These are phyloP conservation scores for Anticlea derivata DNA, from an alignment of 2,888 invertebrate species.

Conservation along the genomic window DNA sequence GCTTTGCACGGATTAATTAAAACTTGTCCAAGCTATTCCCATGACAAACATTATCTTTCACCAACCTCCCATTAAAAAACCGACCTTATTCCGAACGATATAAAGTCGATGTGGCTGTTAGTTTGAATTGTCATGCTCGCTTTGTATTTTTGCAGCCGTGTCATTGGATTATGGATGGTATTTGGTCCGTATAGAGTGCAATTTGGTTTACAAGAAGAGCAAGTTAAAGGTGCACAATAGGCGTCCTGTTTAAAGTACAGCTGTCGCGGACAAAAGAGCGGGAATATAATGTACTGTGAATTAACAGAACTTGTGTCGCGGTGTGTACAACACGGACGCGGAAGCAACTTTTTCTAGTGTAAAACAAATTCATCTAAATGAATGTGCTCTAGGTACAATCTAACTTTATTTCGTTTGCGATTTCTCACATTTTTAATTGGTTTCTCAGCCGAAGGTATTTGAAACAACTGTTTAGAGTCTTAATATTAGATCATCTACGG, in stretches of 20 bases:
- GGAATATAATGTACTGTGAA: conserved; percentile 27
- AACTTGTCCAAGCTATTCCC: conserved; percentile 36
- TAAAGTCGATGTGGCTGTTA: conserved; percentile 2
- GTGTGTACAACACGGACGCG: background rate
- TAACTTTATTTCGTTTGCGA: too few species aligned
- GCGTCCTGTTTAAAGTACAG: conserved; percentile 41
- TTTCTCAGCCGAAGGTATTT: too few species aligned
- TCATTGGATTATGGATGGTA: conserved; percentile 4
- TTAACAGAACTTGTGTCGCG: conserved; percentile 21
- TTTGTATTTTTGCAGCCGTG: conserved; percentile 3
- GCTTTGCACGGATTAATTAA: conserved; percentile 43
- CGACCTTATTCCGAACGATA: background rate
- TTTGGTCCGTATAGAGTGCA: conserved; percentile 6
- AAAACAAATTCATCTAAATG: background rate
- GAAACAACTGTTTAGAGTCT: too few species aligned
- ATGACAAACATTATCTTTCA: conserved; percentile 22
- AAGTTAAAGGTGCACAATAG: conserved; percentile 41
- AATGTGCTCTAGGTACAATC: background rate
- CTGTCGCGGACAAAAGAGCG: conserved; percentile 39
- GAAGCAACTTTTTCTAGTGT: background rate
- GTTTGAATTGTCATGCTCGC: conserved; percentile 1
- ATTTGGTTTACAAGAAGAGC: background rate
- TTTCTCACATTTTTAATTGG: too few species aligned
- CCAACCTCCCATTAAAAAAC: conserved; percentile 3
- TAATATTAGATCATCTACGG: too few species aligned